A percentile compares a stretch with the other conserved stretches of the same genome.
phyloP scores from a whole-genome alignment of 2,888 invertebrate species.

The Nyleta sp. region DNA sequence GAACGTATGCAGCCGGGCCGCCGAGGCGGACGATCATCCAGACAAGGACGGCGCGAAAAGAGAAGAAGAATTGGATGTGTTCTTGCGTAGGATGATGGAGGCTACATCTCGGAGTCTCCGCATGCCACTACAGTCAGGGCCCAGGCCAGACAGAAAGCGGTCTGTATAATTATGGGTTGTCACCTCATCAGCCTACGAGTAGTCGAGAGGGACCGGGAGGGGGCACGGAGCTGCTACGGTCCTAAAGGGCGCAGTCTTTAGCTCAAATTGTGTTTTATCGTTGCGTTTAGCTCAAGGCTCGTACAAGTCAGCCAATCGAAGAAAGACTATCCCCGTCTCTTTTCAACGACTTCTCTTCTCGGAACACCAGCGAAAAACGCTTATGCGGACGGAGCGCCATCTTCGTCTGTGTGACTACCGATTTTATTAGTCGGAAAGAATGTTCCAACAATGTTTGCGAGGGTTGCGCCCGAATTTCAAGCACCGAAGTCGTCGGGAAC shows the following conservation, averaged over 20 bases:
- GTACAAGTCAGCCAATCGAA: constrained; percentile 63
- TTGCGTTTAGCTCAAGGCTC: constrained; percentile 71
- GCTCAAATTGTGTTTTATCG: constrained; percentile 82
- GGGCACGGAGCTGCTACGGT: constrained; percentile 62
- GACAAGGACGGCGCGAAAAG: constrained; percentile 61
- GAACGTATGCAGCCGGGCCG: constrained; percentile 57
- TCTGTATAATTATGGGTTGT: constrained; percentile 83
- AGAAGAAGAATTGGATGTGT: constrained; percentile 63
- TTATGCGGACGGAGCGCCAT: constrained; percentile 30
- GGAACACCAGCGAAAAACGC: constrained; percentile 57
- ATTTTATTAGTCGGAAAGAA: constrained; percentile 53
- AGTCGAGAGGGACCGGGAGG: constrained; percentile 61
- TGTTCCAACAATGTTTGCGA: constrained; percentile 32
- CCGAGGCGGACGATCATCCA: constrained; percentile 55
- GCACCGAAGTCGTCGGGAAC: constrained; percentile 5
- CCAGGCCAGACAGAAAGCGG: constrained; percentile 82
- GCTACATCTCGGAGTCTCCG: constrained; percentile 74
- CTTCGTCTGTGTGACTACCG: constrained; percentile 39
- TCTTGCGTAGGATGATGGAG: constrained; percentile 76
- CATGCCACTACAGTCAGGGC: constrained; percentile 81
- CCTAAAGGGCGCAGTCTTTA: constrained; percentile 77
- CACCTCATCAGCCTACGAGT: constrained; percentile 80
- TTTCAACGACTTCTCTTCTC: constrained; percentile 67
- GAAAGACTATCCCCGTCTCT: constrained; percentile 47
- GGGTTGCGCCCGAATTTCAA: constrained; percentile 11